Evolutionary conservation across 2,113 vertebrate genomes (phyloP).

Genomic region (Tychaedon coryphoeus): DNA sequence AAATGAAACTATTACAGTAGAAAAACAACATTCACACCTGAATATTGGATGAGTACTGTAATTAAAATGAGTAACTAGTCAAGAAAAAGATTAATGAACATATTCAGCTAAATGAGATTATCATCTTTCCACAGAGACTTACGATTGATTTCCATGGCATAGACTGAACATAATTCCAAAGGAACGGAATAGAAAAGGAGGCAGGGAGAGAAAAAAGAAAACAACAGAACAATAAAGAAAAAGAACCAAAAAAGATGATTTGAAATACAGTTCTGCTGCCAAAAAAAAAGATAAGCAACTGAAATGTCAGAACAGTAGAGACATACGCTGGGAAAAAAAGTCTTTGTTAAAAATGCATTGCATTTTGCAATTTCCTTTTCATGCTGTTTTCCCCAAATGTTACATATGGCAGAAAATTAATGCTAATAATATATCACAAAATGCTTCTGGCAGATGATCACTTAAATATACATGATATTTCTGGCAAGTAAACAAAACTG

Average conservation of each 20-base stretch:
- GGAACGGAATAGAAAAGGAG: not conserved
- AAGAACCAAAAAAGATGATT: not conserved
- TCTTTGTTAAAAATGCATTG: not conserved
- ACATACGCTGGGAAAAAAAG: not conserved
- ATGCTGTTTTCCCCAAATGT: not conserved
- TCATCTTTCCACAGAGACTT: conserved; percentile 72
- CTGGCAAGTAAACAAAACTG: not conserved
- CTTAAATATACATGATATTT: not conserved
- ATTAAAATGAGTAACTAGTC: not conserved
- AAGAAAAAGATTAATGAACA: not conserved
- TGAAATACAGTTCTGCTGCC: conserved; percentile 4
- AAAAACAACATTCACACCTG: not conserved
- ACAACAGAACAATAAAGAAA: conserved; percentile 28
- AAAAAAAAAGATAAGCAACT: conserved; percentile 21
- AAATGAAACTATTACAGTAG: not conserved
- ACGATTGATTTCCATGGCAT: conserved; percentile 99
- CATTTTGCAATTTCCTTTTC: conserved; percentile 11
- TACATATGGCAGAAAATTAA: not conserved
- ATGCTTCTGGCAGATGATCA: conserved; percentile 69
- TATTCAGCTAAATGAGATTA: not conserved
- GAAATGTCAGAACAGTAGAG: not conserved
- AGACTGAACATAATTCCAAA: conserved; percentile 78
- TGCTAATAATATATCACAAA: conserved; percentile 18
- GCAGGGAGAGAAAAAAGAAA: conserved; percentile 56
- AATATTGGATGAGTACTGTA: not conserved